These are phyloP conservation scores for Geotrupes spiniger DNA, from an alignment of 2,888 invertebrate species.

Conservation along the genomic window DNA sequence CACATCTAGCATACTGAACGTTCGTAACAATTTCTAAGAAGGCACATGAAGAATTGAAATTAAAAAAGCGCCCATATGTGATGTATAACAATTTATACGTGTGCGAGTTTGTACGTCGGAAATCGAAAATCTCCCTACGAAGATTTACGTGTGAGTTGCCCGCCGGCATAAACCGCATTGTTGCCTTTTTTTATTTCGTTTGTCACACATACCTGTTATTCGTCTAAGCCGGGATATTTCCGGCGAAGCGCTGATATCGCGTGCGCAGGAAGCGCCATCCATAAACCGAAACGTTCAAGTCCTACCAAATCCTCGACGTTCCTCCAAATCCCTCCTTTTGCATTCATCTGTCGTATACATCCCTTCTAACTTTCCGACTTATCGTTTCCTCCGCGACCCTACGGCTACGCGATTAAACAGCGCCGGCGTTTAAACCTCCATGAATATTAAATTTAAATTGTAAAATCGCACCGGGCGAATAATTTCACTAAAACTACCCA, in stretches of 20 bases:
- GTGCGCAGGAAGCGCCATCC: constrained; percentile 45
- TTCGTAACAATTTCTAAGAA: too few species aligned
- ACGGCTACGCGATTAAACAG: constrained; percentile 19
- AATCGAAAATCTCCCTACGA: too few species aligned
- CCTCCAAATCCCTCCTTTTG: constrained; percentile 46
- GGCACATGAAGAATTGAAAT: too few species aligned
- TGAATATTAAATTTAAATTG: constrained; percentile 3
- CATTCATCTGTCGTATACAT: constrained; percentile 45
- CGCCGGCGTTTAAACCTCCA: constrained; percentile 17
- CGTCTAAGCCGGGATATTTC: constrained; percentile 30
- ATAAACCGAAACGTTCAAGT: constrained; percentile 46
- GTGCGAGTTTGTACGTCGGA: too few species aligned
- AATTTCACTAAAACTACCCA: too few species aligned
- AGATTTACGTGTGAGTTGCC: too few species aligned
- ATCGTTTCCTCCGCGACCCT: constrained; percentile 24
- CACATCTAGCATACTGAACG: too few species aligned
- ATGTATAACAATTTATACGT: too few species aligned
- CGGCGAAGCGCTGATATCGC: constrained; percentile 35
- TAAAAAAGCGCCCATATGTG: too few species aligned
- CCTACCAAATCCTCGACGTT: constrained; percentile 46
- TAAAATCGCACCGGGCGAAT: too few species aligned
- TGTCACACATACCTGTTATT: constrained; percentile 23
- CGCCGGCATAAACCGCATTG: not conserved
- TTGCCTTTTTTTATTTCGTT: constrained; percentile 8
- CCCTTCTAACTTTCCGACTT: constrained; percentile 34